These are phyloP conservation scores for Alviniconcha marisindica DNA, from an alignment of 1,140 invertebrate genomes.

Conservation along the genomic window DNA sequence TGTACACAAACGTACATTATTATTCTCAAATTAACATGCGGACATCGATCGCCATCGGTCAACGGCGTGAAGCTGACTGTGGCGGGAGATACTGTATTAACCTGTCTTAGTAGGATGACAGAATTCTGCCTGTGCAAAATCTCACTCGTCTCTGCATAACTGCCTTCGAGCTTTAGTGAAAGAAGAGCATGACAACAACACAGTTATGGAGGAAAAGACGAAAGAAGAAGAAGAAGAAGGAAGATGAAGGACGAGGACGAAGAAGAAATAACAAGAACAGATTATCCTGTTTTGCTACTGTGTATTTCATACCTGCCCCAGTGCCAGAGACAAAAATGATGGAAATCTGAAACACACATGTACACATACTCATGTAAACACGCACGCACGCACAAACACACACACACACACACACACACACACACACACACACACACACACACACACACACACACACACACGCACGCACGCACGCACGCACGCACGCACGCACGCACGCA, in stretches of 20 bases:
- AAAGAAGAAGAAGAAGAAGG: not conserved
- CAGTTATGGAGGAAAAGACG: too few relatives aligned
- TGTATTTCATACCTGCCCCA: not conserved
- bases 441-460: not conserved
- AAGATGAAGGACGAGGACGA: not conserved
- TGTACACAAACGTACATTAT: too few relatives aligned
- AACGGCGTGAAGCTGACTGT: too few relatives aligned
- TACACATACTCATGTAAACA: not conserved
- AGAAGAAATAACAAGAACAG: too few relatives aligned
- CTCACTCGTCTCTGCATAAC: too few relatives aligned
- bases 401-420: not conserved
- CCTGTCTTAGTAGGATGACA: not conserved
- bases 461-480: constrained; percentile 10
- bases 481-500: not conserved
- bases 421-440: too few relatives aligned
- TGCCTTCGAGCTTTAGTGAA: too few relatives aligned
- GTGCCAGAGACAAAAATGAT: not conserved
- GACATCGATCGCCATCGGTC: too few relatives aligned
- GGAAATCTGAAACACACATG: not conserved
- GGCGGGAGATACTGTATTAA: not conserved
- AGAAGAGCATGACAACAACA: too few relatives aligned
- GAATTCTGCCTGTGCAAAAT: not conserved
- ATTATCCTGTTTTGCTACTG: too few relatives aligned
- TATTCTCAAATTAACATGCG: too few relatives aligned
- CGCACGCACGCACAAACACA: constrained; percentile 5